Percentiles rank a stretch among this genome's conserved stretches.
phyloP scores from a whole-genome alignment of 2,797 vertebrate species.

The Phylloscopus collybita region DNA sequence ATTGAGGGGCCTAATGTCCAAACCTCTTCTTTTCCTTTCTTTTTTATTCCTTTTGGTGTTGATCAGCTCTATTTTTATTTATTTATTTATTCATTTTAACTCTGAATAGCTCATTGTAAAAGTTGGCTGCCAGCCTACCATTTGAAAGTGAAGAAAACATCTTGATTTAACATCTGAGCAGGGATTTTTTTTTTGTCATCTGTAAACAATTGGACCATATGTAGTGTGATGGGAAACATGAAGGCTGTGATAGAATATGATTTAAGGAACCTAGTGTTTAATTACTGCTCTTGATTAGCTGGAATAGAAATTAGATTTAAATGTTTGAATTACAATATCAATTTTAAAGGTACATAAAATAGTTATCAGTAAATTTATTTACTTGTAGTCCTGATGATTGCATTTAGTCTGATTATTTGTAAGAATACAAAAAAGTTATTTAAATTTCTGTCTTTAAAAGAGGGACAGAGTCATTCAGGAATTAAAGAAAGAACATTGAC shows the following conservation, averaged over 20 bases:
- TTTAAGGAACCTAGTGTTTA: slow-evolving; percentile 73
- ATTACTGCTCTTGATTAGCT: slow-evolving; percentile 72
- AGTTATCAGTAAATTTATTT: not conserved
- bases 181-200: slow-evolving; percentile 78
- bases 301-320: slow-evolving; percentile 67
- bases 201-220: slow-evolving; percentile 84
- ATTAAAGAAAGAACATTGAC: not conserved
- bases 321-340: slow-evolving; percentile 35
- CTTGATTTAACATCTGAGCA: slow-evolving; percentile 84
- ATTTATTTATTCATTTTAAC: not conserved
- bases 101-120: slow-evolving; percentile 76
- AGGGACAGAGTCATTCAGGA: not conserved
- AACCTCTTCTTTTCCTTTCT: slow-evolving; percentile 33
- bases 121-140: slow-evolving; percentile 78
- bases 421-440: not conserved
- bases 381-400: not conserved
- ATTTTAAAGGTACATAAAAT: slow-evolving; percentile 44
- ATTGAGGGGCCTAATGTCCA: slow-evolving; percentile 59
- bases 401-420: not conserved
- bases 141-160: slow-evolving; percentile 82
- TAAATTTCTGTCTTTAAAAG: not conserved
- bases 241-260: slow-evolving; percentile 76
- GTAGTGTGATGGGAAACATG: slow-evolving; percentile 81
- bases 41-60: not conserved
- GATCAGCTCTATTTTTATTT: not conserved